Percentiles rank a stretch among this genome's conserved stretches.
phyloP scores from a whole-genome alignment of 2,888 invertebrate genomes.

The Polyommatus iphigenia region DNA sequence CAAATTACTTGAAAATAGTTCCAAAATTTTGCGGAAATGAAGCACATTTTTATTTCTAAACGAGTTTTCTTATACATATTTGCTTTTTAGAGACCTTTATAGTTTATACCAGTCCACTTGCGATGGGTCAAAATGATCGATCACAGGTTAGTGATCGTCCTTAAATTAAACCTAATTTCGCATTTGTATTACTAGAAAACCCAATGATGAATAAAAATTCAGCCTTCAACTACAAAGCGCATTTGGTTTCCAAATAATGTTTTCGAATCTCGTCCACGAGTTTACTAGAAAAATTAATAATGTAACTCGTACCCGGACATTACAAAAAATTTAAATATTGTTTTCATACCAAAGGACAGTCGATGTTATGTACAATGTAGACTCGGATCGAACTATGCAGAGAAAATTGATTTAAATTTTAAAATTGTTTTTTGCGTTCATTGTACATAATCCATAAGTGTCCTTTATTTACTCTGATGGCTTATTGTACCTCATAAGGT shows the following conservation, averaged over 20 bases:
- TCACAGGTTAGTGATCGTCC: background rate
- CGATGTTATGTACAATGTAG: slow-evolving; percentile 10
- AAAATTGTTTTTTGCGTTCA: slow-evolving; percentile 7
- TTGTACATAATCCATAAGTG: background rate
- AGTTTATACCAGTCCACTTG: too few relatives aligned
- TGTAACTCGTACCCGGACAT: slow-evolving; percentile 26
- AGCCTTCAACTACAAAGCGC: slow-evolving; percentile 9
- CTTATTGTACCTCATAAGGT: slow-evolving; percentile 12
- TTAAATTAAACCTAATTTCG: background rate
- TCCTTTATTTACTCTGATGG: slow-evolving; percentile 4
- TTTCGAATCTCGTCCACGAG: slow-evolving; percentile 1
- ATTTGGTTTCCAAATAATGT: slow-evolving; percentile 22
- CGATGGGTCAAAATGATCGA: background rate
- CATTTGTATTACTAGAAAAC: background rate
- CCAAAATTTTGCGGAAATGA: too few relatives aligned
- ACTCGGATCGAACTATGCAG: background rate
- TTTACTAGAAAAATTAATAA: slow-evolving; percentile 29
- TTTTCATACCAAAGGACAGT: slow-evolving; percentile 23
- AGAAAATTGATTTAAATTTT: slow-evolving; percentile 17
- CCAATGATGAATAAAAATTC: slow-evolving; percentile 16
- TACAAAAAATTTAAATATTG: slow-evolving; percentile 24
- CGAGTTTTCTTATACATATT: too few relatives aligned
- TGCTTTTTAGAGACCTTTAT: too few relatives aligned
- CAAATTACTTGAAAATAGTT: too few relatives aligned
- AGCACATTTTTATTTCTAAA: too few relatives aligned